Evolutionary conservation across 2,888 invertebrate genomes (phyloP).

Genomic region (Drosophila meridionalis): DNA sequence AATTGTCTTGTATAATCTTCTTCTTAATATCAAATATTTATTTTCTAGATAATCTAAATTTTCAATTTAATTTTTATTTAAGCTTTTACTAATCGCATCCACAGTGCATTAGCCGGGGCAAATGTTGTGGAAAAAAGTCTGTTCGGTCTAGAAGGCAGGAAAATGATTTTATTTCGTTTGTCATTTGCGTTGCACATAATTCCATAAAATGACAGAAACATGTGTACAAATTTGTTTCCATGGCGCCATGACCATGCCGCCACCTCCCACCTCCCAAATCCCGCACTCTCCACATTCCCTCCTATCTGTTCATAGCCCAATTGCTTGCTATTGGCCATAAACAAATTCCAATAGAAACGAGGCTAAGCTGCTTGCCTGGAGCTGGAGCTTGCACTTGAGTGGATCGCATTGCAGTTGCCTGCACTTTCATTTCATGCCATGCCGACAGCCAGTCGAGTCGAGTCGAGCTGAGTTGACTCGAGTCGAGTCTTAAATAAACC

Average conservation of each 20-base stretch:
- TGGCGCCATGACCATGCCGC: slow-evolving; percentile 46
- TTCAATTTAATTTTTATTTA: slow-evolving; percentile 2
- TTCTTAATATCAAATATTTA: no score
- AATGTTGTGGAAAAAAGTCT: slow-evolving; percentile 58
- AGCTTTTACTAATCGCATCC: slow-evolving; percentile 8
- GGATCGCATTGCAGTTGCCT: slow-evolving; percentile 61
- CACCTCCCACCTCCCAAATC: background rate
- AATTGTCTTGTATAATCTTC: no score
- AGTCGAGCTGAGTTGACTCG: slow-evolving; percentile 23
- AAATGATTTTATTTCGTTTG: slow-evolving; percentile 77
- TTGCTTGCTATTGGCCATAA: slow-evolving; percentile 76
- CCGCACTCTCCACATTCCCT: background rate
- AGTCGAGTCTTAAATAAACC: slow-evolving; percentile 66
- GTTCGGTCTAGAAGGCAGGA: slow-evolving; percentile 51
- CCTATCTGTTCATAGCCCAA: slow-evolving; percentile 9
- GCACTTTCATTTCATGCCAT: slow-evolving; percentile 48
- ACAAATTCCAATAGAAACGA: slow-evolving; percentile 66
- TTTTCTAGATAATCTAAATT: background rate
- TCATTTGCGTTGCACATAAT: slow-evolving; percentile 73
- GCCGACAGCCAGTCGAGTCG: slow-evolving; percentile 33
- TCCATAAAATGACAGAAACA: slow-evolving; percentile 81
- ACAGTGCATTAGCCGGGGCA: slow-evolving; percentile 39
- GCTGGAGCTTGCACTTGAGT: slow-evolving; percentile 62
- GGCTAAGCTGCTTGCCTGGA: slow-evolving; percentile 71
- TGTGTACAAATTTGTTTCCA: slow-evolving; percentile 77